A percentile compares a stretch with the other conserved stretches of the same genome.
Evolutionary conservation across 2,113 vertebrate species (phyloP).

Genomic region (Pelecanoides urinatrix): DNA sequence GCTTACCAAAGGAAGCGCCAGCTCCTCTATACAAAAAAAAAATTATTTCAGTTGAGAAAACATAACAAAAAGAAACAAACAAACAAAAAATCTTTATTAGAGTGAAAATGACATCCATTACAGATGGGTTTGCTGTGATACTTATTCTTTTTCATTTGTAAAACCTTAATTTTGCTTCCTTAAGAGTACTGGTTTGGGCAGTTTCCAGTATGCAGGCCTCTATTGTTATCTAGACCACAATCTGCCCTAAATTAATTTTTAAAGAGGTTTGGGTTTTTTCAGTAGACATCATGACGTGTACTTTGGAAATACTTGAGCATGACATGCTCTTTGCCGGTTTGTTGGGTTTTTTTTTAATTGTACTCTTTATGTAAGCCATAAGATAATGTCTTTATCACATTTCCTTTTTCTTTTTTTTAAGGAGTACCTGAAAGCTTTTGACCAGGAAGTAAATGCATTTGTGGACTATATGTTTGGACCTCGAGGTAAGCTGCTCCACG

Average conservation of each 20-base stretch:
- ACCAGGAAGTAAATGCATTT: slow-evolving; percentile 76
- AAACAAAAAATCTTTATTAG: background rate
- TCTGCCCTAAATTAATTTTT: background rate
- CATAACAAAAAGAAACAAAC: background rate
- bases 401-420: slow-evolving; percentile 53
- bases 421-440: slow-evolving; percentile 79
- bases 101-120: background rate
- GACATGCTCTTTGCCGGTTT: background rate
- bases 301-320: background rate
- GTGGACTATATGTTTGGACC: slow-evolving; percentile 84
- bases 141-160: background rate
- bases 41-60: background rate
- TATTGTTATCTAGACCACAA: background rate
- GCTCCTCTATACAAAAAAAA: background rate
- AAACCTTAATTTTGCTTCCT: background rate
- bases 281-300: rapidly evolving
- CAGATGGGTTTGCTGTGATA: background rate
- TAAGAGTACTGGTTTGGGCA: background rate
- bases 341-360: background rate
- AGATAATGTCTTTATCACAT: background rate
- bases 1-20: background rate
- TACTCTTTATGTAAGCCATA: background rate
- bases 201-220: background rate
- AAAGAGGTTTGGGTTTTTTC: background rate
- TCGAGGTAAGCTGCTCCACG: slow-evolving; percentile 72